Base-by-base conservation (phyloP, 30 jellyfish, hydroid and myxozoan genomes). In the Pelagia noctiluca region DNA sequence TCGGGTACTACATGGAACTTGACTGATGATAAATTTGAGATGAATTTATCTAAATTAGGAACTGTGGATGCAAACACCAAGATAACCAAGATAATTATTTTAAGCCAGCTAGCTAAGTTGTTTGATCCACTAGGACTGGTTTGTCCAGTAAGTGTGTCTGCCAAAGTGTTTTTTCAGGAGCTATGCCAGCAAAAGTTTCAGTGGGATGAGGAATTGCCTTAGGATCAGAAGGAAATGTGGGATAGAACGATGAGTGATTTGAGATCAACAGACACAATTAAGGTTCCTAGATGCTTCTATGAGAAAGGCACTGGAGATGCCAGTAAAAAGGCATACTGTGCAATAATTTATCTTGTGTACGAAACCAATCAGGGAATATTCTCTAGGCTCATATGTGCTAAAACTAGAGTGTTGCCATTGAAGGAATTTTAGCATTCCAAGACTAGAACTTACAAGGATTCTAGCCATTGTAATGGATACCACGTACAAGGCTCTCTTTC, bases 171-270 rank as follows among this genome's bases (percentile, higher is more conserved):
- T 46, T 80, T 32, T 63, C 90, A 80, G 26, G 80, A 80, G 30
- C 67, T 63, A 22, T 80, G 90, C 26, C 28, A 28, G 65, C 24
- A 3, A 47, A 80, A 63, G 62, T 33, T 46, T 37, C 83, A 75
- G 23, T 80, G 90, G 90, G 90, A 80, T 67, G 90, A 63, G n/a
- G 73, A 63, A 46, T 13, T 80, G 23, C 46, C 83, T 12, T 82
- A 42, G 35, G 60, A 64, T 19, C 19, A 29, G 52, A 11, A 13
- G 23, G 31, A 29, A 7, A 66, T 30, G 52, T 63, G 90, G 90
- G 34, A 38, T 22, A 48, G 25, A 35, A 37, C 42, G 83, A 30
- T 80, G 47, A 67, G 63, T 38, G 50, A 66, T 50, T 28, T 80
- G 66, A 67, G 30, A 7, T 5, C 10, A 5, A 24, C 21, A 24